A percentile compares a stretch with the other conserved stretches of the same genome.
These are phyloP conservation scores for Catharus bicknelli DNA, from an alignment of 2,113 vertebrate genomes.

Conservation along the genomic window DNA sequence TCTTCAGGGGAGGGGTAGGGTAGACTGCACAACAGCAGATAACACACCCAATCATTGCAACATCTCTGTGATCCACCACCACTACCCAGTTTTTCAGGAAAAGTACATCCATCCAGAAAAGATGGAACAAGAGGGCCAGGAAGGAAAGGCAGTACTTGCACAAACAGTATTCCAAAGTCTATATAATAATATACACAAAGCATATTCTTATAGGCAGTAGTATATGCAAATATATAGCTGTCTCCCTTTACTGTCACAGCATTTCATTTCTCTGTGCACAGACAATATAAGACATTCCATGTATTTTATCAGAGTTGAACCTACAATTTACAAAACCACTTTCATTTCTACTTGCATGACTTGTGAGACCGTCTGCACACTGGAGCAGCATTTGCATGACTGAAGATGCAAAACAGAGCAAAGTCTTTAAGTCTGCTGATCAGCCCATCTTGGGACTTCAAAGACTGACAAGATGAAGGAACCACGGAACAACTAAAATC, in stretches of 20 bases:
- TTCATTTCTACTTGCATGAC: neutral
- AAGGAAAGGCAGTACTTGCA: neutral
- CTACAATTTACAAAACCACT: neutral
- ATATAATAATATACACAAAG: neutral
- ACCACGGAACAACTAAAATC: neutral
- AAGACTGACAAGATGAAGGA: neutral
- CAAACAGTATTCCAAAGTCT: neutral
- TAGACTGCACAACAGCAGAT: constrained; percentile 20
- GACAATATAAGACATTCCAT: neutral
- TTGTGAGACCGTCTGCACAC: neutral
- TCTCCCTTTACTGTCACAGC: neutral
- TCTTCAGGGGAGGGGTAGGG: constrained; percentile 3
- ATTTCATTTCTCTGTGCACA: neutral
- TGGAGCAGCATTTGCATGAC: neutral
- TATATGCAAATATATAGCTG: neutral
- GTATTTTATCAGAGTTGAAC: neutral
- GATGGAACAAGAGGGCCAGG: neutral
- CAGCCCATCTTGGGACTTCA: constrained; percentile 11
- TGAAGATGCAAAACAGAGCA: constrained; percentile 29
- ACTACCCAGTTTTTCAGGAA: constrained; percentile 43
- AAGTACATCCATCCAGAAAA: constrained; percentile 12
- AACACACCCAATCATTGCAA: constrained; percentile 7
- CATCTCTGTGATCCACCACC: neutral
- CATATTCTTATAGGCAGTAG: neutral
- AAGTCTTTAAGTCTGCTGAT: neutral